Evolutionary conservation across 2,797 vertebrate genomes (phyloP), one percentile per base, ranked within the genome.

Genomic region (Chiroxiphia lanceolata): DNA sequence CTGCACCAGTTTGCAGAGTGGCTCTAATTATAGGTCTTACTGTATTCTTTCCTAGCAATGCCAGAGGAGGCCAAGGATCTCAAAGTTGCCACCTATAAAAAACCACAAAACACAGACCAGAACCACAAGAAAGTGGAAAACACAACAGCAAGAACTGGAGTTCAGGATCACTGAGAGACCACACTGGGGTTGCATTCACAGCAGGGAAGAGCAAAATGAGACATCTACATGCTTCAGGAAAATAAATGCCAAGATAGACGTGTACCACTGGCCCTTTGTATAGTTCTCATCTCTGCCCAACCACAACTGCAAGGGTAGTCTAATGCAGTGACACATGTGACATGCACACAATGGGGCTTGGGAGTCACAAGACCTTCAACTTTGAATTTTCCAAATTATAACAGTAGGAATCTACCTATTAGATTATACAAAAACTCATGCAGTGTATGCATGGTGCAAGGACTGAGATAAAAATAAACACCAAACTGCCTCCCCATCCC

Each of bases 131-230:
- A 70, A 83, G 20, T 17, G 4, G 22, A 84, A 92, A 71, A 65
- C 17, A 53, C 0, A 0, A 56, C 20, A 77, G 11, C 26, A 65
- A 44, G 44, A 74, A 31, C 22, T 87, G 54, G 42, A 82, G 33
- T 18, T 71, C 57, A 64, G 36, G 38, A 71, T 56, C 48, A 51
- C 27, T n/a, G 40, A 0, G 3, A 70, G 50, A 89, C n/a, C 17
- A 16, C 1, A 4, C 0, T 19, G 29, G 34, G 21, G 18, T 44
- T n/a, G 15, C n/a, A 47, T 27, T 81, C n/a, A 60, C n/a, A 78
- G 54, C 6, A 2, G 15, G 16, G 25, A 36, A 85, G 7, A 79
- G 2, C 6, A 42, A 74, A 88, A 60, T 13, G 18, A 88, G 45
- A 60, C 75, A 22, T 42, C 81, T 13, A 68, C 33, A 25, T 12